Base-by-base conservation (phyloP, 2,113 vertebrate species). In the Rhynchopsitta pachyrhyncha region DNA sequence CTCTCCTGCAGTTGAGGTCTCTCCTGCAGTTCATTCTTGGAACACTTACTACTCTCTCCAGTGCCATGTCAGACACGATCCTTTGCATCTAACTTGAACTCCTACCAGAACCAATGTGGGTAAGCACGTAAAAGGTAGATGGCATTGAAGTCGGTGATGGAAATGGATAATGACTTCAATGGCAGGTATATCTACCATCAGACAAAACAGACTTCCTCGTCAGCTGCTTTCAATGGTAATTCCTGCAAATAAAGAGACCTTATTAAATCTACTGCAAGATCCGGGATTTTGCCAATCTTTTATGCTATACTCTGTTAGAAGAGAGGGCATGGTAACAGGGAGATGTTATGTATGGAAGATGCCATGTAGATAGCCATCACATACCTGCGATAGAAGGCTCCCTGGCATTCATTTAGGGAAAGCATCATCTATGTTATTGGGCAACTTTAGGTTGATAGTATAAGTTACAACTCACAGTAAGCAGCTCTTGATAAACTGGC, bases 31-130 rank as follows among this genome's bases (percentile, higher is more conserved):
- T 67, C 49, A 67, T 22, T 37, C 20, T 62, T 69, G 71, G 41
- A 66, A 57, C 7, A 18, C 10, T 42, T 27, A 20, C 25, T 79
- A 57, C 23, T 80, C 11, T 62, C 24, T 83, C 23, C 71, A 17
- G 16, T 33, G 35, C 25, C 12, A 2, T 19, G 41, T 28, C 60
- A 86, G 12, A 7, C 2, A 1, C 17, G 1, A 7, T 9, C 5
- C 46, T 66, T 50, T 27, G 11, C n/a, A 37, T 12, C 35, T 52
- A 28, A 68, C 24, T 10, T 4, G 3, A 88, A 39, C 18, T 75
- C 67, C 59, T n/a, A 37, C 49, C 37, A 71, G 23, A 79, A 71
- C 10, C 35, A 46, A 16, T 7, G 20, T 5, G 27, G 44, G 67
- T 55, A 46, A 81, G 37, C 37, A 71, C 25, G 10, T 17, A 31